Conservation (phyloP, 2,888 invertebrate species). For the Melanotus villosus region DNA sequence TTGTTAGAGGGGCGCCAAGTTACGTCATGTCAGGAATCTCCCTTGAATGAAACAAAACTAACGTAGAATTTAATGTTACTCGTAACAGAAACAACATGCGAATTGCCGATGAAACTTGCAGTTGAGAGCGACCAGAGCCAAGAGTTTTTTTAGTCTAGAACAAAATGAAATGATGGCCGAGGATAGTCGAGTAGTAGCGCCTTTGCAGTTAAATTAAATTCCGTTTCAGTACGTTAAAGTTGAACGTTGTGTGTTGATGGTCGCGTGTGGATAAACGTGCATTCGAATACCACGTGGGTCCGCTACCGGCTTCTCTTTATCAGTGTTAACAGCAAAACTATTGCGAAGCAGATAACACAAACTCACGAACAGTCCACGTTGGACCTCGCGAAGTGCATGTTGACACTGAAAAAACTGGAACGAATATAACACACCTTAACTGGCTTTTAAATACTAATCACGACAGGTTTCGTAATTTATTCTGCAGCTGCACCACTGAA, state of each 20-base stretch:
- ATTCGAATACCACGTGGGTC: slow-evolving; percentile 37
- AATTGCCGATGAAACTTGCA: neutral
- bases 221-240: slow-evolving; percentile 6
- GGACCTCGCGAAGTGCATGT: slow-evolving; percentile 11
- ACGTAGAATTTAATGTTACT: neutral
- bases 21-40: slow-evolving; percentile 15
- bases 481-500: slow-evolving; percentile 19
- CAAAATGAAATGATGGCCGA: slow-evolving; percentile 4
- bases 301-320: slow-evolving; percentile 34
- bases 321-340: slow-evolving; percentile 32
- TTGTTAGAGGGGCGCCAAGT: neutral
- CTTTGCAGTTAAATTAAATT: slow-evolving; percentile 3
- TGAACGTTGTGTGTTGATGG: neutral
- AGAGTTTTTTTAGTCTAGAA: slow-evolving; percentile 6
- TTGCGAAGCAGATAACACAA: slow-evolving; percentile 20
- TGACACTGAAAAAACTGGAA: slow-evolving; percentile 32
- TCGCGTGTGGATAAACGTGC: slow-evolving; percentile 13
- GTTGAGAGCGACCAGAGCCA: slow-evolving; percentile 5
- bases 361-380: slow-evolving; percentile 22
- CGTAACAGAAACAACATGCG: slow-evolving; percentile 9
- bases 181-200: slow-evolving; percentile 1
- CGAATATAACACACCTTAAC: slow-evolving; percentile 26
- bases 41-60: slow-evolving; percentile 7
- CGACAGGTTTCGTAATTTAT: slow-evolving; percentile 23
- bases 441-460: slow-evolving; percentile 23